phyloP scores from a whole-genome alignment of 2,113 vertebrate species.

The Rhinolophus sinicus region DNA sequence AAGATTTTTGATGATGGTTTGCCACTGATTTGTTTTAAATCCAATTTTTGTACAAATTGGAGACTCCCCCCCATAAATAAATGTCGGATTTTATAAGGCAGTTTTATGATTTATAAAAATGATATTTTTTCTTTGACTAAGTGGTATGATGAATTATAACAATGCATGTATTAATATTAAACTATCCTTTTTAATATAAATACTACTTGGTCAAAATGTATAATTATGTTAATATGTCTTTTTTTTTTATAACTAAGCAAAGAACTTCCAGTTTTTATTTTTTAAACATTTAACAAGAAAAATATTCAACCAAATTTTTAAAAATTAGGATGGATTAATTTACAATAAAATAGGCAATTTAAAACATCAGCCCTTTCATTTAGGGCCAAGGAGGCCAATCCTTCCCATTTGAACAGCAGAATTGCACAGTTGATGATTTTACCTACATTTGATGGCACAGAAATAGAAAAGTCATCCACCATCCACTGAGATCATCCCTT shows the following conservation, averaged over 20 bases:
- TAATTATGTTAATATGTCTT: not conserved
- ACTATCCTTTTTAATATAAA: not conserved
- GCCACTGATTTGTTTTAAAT: not conserved
- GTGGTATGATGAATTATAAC: not conserved
- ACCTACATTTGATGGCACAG: constrained; percentile 44
- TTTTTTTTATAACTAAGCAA: constrained; percentile 60
- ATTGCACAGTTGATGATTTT: constrained; percentile 36
- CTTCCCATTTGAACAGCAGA: constrained; percentile 58
- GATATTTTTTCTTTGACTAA: not conserved
- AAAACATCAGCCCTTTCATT: constrained; percentile 80
- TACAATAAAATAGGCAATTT: constrained; percentile 79
- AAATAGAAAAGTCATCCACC: constrained; percentile 33
- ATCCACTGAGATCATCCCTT: not conserved
- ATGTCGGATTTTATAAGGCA: not conserved
- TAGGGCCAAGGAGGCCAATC: constrained; percentile 69
- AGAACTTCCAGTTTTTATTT: constrained; percentile 86
- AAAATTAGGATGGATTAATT: constrained; percentile 82
- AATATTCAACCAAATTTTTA: constrained; percentile 83
- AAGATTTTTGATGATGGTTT: not conserved
- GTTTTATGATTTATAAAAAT: not conserved
- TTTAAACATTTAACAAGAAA: constrained; percentile 84
- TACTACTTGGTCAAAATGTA: not conserved
- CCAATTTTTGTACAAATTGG: not conserved
- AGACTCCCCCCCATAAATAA: not conserved
- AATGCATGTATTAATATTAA: not conserved